phyloP scores from a whole-genome alignment of 2,113 vertebrate species.

The Ictalurus punctatus region DNA sequence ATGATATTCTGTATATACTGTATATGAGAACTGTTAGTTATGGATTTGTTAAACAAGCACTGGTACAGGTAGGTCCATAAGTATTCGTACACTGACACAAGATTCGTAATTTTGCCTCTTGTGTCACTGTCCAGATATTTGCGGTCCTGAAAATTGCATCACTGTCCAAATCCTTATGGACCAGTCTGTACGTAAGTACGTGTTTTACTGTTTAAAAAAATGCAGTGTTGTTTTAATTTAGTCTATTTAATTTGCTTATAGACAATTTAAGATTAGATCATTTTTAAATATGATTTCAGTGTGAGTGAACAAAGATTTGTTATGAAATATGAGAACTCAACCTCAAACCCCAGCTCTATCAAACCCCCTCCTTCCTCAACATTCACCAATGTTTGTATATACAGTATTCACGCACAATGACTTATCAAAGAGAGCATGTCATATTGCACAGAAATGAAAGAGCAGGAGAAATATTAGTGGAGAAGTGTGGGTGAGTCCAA shows the following conservation, averaged over 20 bases:
- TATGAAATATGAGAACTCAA: neutral
- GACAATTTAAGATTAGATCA: neutral
- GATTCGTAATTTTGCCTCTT: too few species aligned
- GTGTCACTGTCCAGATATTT: too few species aligned
- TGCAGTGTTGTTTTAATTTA: neutral
- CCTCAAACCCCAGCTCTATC: neutral
- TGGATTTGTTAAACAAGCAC: neutral
- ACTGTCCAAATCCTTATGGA: too few species aligned
- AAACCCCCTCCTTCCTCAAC: neutral
- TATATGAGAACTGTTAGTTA: neutral
- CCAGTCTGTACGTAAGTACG: too few species aligned
- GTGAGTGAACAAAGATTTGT: neutral
- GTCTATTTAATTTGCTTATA: neutral
- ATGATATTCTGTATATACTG: neutral
- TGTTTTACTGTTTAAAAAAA: neutral
- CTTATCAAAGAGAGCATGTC: slow-evolving; percentile 9
- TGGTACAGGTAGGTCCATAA: neutral
- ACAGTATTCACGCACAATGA: neutral
- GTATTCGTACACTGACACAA: too few species aligned
- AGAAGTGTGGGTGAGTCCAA: slow-evolving; percentile 31
- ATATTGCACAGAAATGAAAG: neutral
- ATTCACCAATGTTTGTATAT: neutral
- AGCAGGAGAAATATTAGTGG: neutral
- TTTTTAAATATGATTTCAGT: neutral
- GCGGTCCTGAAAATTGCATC: too few species aligned